Percentiles rank a stretch among this genome's conserved stretches.
Conservation (phyloP, 2,797 vertebrate genomes). For the Martes flavigula region DNA sequence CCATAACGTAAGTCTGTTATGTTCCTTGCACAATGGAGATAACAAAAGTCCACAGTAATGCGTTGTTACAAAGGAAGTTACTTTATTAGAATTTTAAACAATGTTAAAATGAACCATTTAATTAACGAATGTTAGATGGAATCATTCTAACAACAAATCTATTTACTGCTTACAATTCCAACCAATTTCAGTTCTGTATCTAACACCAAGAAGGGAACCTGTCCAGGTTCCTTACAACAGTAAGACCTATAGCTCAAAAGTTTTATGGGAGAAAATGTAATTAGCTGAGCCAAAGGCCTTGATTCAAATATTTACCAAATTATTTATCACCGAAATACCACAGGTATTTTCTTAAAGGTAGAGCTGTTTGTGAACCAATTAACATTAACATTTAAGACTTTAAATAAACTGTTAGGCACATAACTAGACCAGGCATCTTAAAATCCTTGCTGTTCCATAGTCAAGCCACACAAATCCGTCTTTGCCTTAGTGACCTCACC, state of each 20-base stretch:
- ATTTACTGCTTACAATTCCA: slow-evolving; percentile 53
- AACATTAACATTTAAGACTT: not conserved
- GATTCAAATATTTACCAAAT: slow-evolving; percentile 30
- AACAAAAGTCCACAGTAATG: slow-evolving; percentile 26
- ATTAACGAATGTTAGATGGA: not conserved
- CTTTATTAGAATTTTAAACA: slow-evolving; percentile 68
- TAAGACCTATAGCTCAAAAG: slow-evolving; percentile 10
- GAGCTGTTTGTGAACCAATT: slow-evolving; percentile 17
- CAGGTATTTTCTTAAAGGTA: slow-evolving; percentile 23
- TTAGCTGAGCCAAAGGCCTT: not conserved
- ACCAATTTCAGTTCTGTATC: slow-evolving; percentile 11
- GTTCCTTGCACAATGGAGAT: not conserved
- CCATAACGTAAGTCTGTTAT: not conserved
- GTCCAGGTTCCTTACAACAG: not conserved
- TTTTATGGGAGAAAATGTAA: slow-evolving; percentile 19
- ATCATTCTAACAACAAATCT: slow-evolving; percentile 32
- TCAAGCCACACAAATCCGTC: not conserved
- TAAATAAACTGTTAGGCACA: not conserved
- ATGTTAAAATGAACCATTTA: not conserved
- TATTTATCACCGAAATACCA: slow-evolving; percentile 27
- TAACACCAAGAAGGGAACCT: not conserved
- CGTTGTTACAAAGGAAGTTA: slow-evolving; percentile 57
- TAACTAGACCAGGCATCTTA: not conserved
- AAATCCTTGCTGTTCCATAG: not conserved
- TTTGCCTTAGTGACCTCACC: not conserved